Percentiles rank a stretch among this genome's conserved stretches.
Conservation (phyloP, 1,140 invertebrate species). For the Linepithema humile region DNA sequence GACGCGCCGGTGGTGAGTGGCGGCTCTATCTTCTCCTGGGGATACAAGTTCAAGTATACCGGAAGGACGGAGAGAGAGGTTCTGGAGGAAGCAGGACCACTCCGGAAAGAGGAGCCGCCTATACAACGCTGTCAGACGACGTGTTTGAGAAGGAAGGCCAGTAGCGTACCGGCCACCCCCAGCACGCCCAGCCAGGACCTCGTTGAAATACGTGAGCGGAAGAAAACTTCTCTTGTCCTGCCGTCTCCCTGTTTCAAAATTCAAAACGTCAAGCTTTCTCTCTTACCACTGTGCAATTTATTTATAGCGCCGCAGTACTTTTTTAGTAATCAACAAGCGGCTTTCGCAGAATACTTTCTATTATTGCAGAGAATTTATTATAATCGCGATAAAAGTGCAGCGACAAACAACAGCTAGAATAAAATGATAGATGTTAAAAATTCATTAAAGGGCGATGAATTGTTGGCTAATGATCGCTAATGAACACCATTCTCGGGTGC, state of each 20-base stretch:
- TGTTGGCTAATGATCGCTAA: neutral
- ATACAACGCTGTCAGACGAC: constrained; percentile 86
- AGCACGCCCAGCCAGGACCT: constrained; percentile 88
- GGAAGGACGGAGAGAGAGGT: constrained; percentile 95
- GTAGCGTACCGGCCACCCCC: constrained; percentile 93
- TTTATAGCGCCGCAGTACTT: too few species aligned
- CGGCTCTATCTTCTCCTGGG: constrained; percentile 97
- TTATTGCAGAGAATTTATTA: too few species aligned
- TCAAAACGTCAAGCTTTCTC: too few species aligned
- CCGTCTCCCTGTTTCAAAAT: neutral
- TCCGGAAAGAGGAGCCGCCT: constrained; percentile 86
- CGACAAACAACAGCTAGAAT: neutral
- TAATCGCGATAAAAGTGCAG: too few species aligned
- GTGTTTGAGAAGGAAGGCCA: constrained; percentile 90
- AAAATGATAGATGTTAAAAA: neutral
- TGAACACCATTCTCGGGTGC: neutral
- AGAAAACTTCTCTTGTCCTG: neutral
- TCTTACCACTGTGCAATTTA: too few species aligned
- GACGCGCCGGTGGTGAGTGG: constrained; percentile 95
- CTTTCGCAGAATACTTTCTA: too few species aligned
- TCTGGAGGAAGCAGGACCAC: constrained; percentile 88
- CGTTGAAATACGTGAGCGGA: constrained; percentile 82
- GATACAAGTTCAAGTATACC: constrained; percentile 96
- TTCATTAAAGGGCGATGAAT: neutral
- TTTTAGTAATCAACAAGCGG: too few species aligned